phyloP scores from a whole-genome alignment of 2,888 invertebrate species.

The Bruchidius siliquastri region DNA sequence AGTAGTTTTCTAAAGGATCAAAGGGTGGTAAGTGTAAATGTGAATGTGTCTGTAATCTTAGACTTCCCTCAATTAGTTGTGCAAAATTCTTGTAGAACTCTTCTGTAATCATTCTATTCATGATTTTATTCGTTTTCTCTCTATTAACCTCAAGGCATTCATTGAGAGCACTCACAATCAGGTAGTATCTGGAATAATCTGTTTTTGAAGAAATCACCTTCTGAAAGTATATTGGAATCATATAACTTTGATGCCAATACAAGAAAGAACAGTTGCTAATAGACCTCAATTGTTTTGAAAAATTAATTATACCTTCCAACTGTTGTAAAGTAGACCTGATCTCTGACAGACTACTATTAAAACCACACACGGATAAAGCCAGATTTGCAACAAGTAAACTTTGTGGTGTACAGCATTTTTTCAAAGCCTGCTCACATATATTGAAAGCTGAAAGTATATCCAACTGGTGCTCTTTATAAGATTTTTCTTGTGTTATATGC shows the following conservation, averaged over 20 bases:
- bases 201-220: slow-evolving; percentile 64
- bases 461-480: slow-evolving; percentile 60
- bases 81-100: slow-evolving; percentile 69
- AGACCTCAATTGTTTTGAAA: slow-evolving; percentile 54
- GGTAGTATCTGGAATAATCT: slow-evolving; percentile 59
- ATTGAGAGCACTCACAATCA: slow-evolving; percentile 39
- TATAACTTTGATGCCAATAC: slow-evolving; percentile 70
- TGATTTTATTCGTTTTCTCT: slow-evolving; percentile 42
- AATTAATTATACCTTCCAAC: slow-evolving; percentile 59
- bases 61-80: slow-evolving; percentile 85
- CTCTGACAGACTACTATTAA: slow-evolving; percentile 59
- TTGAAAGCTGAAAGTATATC: slow-evolving; percentile 72
- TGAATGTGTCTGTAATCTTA: slow-evolving; percentile 87
- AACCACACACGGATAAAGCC: slow-evolving; percentile 52
- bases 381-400: slow-evolving; percentile 42
- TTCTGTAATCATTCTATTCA: slow-evolving; percentile 51
- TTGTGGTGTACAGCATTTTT: slow-evolving; percentile 48
- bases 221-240: slow-evolving; percentile 71
- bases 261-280: slow-evolving; percentile 73
- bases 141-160: slow-evolving; percentile 31
- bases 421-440: slow-evolving; percentile 64
- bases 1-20: slow-evolving; percentile 41
- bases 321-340: slow-evolving; percentile 61
- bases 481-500: slow-evolving; percentile 57
- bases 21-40: slow-evolving; percentile 73